Percentiles rank a stretch among this genome's conserved stretches.
These are phyloP conservation scores for Collichthys lucidus DNA, from an alignment of 2,113 vertebrate genomes.

Conservation along the genomic window DNA sequence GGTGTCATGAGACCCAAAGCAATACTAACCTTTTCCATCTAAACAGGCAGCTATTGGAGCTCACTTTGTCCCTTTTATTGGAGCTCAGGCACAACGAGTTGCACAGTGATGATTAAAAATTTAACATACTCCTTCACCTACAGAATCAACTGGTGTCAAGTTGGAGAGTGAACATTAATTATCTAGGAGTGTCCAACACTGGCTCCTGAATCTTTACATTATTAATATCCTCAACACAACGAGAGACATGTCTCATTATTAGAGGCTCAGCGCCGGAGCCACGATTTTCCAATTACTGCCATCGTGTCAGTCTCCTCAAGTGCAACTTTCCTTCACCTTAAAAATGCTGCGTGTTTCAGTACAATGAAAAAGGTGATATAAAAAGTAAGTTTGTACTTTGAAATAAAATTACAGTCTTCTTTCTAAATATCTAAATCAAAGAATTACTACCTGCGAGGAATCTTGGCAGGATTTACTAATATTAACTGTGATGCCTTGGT, in stretches of 20 bases:
- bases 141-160: slow-evolving; percentile 84
- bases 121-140: slow-evolving; percentile 76
- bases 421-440: no score
- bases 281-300: slow-evolving; percentile 71
- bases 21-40: slow-evolving; percentile 10
- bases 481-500: slow-evolving; percentile 3
- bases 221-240: slow-evolving; percentile 79
- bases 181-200: slow-evolving; percentile 80
- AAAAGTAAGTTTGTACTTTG: slow-evolving; percentile 1
- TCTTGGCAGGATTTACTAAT: not conserved
- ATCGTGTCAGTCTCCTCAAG: slow-evolving; percentile 52
- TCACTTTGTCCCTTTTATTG: slow-evolving; percentile 46
- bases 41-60: slow-evolving; percentile 31
- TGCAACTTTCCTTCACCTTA: slow-evolving; percentile 2
- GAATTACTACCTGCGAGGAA: not conserved
- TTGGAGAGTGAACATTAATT: slow-evolving; percentile 83
- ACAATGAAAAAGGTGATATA: slow-evolving; percentile 23
- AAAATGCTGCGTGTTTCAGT: slow-evolving; percentile 21
- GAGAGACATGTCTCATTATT: slow-evolving; percentile 76
- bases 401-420: not conserved
- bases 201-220: slow-evolving; percentile 78
- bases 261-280: slow-evolving; percentile 57
- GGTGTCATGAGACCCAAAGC: slow-evolving; percentile 9
- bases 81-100: slow-evolving; percentile 41
- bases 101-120: slow-evolving; percentile 78